phyloP scores from a whole-genome alignment of 2,797 vertebrate species.

The Lepilemur ruficaudatus region DNA sequence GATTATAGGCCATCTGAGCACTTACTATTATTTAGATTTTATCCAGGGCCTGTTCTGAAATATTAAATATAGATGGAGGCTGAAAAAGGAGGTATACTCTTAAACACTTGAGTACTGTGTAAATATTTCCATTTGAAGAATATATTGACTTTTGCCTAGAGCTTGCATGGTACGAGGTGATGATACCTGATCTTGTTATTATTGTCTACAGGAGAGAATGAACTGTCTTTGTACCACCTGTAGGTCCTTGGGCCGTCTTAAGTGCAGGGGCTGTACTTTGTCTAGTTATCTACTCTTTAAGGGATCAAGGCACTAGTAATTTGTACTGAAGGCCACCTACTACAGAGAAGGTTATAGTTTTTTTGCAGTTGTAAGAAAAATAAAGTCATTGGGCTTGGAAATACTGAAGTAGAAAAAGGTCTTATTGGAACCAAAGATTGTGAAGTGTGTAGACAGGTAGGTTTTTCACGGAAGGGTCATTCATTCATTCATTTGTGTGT shows the following conservation, averaged over 20 bases:
- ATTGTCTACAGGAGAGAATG: background rate
- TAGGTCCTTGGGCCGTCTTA: background rate
- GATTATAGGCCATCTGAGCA: background rate
- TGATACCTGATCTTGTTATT: background rate
- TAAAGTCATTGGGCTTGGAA: background rate
- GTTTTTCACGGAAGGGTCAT: background rate
- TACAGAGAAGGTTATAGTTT: background rate
- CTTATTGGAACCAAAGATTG: background rate
- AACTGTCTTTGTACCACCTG: background rate
- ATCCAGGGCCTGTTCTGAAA: background rate
- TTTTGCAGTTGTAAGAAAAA: background rate
- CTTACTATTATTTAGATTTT: slow-evolving; percentile 48
- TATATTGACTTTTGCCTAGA: background rate
- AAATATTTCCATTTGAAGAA: background rate
- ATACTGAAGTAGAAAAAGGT: background rate
- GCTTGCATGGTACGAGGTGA: background rate
- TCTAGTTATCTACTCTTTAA: background rate
- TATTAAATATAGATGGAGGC: background rate
- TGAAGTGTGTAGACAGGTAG: background rate
- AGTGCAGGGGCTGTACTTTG: background rate
- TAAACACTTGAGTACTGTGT: background rate
- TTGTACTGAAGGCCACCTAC: background rate
- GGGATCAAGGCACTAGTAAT: background rate
- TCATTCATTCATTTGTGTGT: background rate
- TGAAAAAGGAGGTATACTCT: background rate